These are phyloP conservation scores for Napeogenes sylphis DNA, from an alignment of 2,888 invertebrate species.

Conservation along the genomic window DNA sequence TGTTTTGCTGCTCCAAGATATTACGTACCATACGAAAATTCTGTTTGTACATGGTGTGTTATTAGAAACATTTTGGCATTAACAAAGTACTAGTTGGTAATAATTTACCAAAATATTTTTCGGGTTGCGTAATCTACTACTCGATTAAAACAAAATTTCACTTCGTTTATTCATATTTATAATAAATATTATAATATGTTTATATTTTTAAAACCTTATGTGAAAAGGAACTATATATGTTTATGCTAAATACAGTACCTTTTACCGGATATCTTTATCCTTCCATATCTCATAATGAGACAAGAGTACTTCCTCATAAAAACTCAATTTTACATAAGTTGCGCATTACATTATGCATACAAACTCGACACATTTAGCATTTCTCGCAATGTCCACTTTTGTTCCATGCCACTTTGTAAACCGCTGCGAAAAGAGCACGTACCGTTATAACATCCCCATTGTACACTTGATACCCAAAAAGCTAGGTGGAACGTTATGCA, in stretches of 20 bases:
- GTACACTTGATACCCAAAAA: conserved; percentile 52
- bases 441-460: conserved; percentile 46
- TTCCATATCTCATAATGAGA: conserved; percentile 26
- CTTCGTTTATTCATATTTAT: too few relatives aligned
- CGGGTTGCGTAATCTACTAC: too few relatives aligned
- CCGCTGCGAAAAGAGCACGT: conserved; percentile 35
- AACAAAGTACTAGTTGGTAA: neutral
- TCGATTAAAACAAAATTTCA: too few relatives aligned
- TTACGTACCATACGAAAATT: conserved; percentile 3
- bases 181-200: too few relatives aligned
- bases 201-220: too few relatives aligned
- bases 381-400: conserved; percentile 34
- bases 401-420: conserved; percentile 30
- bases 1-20: conserved; percentile 48
- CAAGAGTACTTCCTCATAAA: conserved; percentile 26
- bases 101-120: neutral
- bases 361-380: conserved; percentile 34
- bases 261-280: conserved; percentile 26
- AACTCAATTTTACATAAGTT: conserved; percentile 26
- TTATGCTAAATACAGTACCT: conserved; percentile 22
- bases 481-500: conserved; percentile 47
- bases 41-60: conserved; percentile 2
- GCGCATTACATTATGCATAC: conserved; percentile 32
- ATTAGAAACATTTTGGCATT: neutral
- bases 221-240: conserved; percentile 3